Evolutionary conservation across 2,888 invertebrate genomes (phyloP), one percentile per base, ranked within the genome.

Genomic region (Alentia gelatinosa): DNA sequence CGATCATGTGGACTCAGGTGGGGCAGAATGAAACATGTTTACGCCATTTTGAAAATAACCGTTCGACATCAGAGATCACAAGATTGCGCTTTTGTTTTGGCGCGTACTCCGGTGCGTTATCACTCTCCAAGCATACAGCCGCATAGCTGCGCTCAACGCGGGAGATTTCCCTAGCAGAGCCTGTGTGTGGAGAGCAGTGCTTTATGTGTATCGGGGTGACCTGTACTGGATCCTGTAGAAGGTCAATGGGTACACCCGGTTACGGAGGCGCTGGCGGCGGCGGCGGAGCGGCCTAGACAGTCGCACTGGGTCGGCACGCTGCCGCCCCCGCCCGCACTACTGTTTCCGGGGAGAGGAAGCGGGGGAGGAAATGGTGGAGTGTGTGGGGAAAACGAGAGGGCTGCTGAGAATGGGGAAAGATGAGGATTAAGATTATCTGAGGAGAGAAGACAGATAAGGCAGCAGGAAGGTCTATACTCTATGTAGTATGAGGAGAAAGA

Each of bases 161-260:
- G n/a, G 56, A 19, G 23, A 12, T 19, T n/a, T 56, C 56, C 23
- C 19, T n/a, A n/a, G 19, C 5, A 12, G 26, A n/a, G 68, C 30
- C 33, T 68, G 30, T 30, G 68, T 12, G 1, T 68, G 68, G 68
- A 68, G 68, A 26, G 1, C 30, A 30, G n/a, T 68, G 30, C 68
- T 68, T 68, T 68, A 68, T 68, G 68, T 63, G 63, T 68, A 68
- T 68, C 30, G 26, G 68, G 68, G 68, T 68, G 68, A 68, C 68
- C 68, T 26, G 68, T 30, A 68, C 68, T 68, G 68, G 68, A 68
- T 68, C 68, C 68, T 30, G n/a, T 12, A 30, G 30, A 30, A 26
- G 68, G 68, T 68, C 68, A 68, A 12, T 26, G 26, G 26, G 68
- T 68, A 30, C 68, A 68, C 12, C 33, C 68, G 47, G 47, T 19